Base-by-base conservation (phyloP, 2,797 vertebrate species). In the Spondyliosoma cantharus region DNA sequence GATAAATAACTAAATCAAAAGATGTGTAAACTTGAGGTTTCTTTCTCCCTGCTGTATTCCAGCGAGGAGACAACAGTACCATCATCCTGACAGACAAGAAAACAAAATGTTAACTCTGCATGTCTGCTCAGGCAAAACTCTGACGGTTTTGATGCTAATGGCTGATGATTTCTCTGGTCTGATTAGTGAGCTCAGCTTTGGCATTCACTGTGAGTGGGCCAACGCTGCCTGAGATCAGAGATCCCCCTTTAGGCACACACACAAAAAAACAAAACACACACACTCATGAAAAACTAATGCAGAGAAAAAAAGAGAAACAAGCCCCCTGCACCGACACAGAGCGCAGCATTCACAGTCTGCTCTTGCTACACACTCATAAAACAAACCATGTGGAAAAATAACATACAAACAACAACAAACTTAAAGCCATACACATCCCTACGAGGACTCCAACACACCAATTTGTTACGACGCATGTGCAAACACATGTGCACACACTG, bases 141-240 rank as follows among this genome's bases (percentile, higher is more conserved):
- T 73, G 80, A 73, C 29, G 59, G 85, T 85, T 87, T 58, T 87
- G 87, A 90, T 64, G 81, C 75, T 87, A 87, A 92, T 82, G 66
- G 79, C 52, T 73, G 84, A 81, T 83, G 90, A 93, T 86, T 76
- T 83, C 81, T 71, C 71, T 63, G 67, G 76, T 86, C 81, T 74
- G 84, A 90, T 92, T 87, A 89, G 88, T 49, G 78, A 90, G 79
- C 79, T 72, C 42, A 81, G 83, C 81, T 84, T 76, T 64, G 64
- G 63, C 59, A 20, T 75, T 83, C 73, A 71, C 65, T 61, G 66
- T 22, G 85, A 90, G 80, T 72, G 81, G 74, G 84, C 83, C 76
- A 80, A 56, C 22, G 32, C 73, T 78, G 69, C 67, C 79, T 57
- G 61, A 89, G 85, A 92, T 90, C 81, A 87, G 81, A 91, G 78